Conservation (phyloP, 2,888 invertebrate genomes). For the Melanostoma mellinum region DNA sequence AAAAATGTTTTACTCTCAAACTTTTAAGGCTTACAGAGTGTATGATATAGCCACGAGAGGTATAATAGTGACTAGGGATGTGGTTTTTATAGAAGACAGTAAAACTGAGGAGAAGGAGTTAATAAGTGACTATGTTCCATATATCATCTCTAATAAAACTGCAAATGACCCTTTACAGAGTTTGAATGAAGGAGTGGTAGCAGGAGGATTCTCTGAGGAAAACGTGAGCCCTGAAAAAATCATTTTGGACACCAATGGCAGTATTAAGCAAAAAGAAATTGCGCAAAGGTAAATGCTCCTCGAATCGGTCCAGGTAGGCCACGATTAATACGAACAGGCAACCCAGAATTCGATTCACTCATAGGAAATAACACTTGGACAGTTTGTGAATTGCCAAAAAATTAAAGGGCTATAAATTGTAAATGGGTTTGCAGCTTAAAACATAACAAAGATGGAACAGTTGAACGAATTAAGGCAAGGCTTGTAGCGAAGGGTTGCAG, state of each 20-base stretch:
- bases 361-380: constrained; percentile 11
- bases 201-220: no score
- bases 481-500: constrained; percentile 58
- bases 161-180: not conserved
- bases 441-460: constrained; percentile 5
- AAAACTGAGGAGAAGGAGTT: constrained; percentile 1
- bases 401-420: not conserved
- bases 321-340: not conserved
- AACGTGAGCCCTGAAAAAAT: not conserved
- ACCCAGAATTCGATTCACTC: not conserved
- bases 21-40: constrained; percentile 9
- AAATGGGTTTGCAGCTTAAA: constrained; percentile 26
- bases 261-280: not conserved
- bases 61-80: constrained; percentile 16
- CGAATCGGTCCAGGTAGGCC: constrained; percentile 4
- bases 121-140: not conserved
- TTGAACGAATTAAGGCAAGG: constrained; percentile 22
- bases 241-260: not conserved
- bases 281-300: not conserved
- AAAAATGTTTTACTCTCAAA: constrained; percentile 9
- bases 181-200: not conserved
- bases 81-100: constrained; percentile 7
- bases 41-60: constrained; percentile 5
- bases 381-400: not conserved
- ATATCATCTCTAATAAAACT: no score